These are phyloP conservation scores for Hydrochoerus hydrochaeris DNA, from an alignment of 2,113 vertebrate genomes.

Conservation along the genomic window DNA sequence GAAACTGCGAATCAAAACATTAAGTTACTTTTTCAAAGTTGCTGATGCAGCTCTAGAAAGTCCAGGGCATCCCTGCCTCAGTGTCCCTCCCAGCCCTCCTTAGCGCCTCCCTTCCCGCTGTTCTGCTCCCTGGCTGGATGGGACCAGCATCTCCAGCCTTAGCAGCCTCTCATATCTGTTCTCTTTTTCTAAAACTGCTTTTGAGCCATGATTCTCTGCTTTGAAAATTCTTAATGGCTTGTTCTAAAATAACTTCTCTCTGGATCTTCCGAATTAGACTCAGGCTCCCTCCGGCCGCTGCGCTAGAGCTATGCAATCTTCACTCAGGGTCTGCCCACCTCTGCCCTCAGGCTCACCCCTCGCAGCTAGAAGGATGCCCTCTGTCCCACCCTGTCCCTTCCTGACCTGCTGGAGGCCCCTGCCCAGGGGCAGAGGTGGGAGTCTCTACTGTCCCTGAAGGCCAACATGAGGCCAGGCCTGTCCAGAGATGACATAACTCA, in stretches of 20 bases:
- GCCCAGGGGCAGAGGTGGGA: neutral
- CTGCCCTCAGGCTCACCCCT: too few relatives aligned
- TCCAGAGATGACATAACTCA: rapidly evolving
- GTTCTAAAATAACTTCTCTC: neutral
- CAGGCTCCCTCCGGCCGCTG: rapidly evolving
- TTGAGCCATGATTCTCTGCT: neutral
- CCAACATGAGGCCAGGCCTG: neutral
- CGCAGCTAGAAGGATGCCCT: too few relatives aligned
- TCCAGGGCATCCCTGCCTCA: neutral
- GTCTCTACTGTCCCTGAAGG: neutral
- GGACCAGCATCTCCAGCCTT: rapidly evolving
- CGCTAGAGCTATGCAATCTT: rapidly evolving
- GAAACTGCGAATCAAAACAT: neutral
- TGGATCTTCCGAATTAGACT: neutral
- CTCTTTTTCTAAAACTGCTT: neutral
- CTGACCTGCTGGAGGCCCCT: neutral
- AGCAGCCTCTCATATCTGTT: neutral
- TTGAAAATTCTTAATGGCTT: neutral
- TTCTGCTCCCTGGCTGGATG: neutral
- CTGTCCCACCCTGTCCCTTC: neutral
- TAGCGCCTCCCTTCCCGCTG: rapidly evolving
- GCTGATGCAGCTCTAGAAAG: neutral
- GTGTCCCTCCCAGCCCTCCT: neutral
- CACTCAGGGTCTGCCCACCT: neutral
- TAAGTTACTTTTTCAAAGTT: neutral